Conservation (phyloP, 2,888 invertebrate species). For the Hypomecis atomaria region DNA sequence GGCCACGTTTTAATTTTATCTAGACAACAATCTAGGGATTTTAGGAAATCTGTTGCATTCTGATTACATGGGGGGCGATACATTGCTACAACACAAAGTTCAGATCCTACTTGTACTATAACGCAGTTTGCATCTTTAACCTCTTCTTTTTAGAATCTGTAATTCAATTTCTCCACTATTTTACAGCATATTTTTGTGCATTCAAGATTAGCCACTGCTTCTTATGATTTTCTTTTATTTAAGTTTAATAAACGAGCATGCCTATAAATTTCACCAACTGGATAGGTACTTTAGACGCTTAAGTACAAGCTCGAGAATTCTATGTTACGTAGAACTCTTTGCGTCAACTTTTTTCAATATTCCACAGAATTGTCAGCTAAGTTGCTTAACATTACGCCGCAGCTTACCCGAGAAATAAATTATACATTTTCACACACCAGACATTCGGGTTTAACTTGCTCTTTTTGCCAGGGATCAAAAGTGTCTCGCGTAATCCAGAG, state of each 20-base stretch:
- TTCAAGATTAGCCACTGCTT: too few species aligned
- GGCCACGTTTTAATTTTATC: background rate
- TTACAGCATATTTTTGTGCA: too few species aligned
- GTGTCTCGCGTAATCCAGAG: slow-evolving; percentile 13
- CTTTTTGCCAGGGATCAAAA: slow-evolving; percentile 36
- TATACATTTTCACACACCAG: slow-evolving; percentile 21
- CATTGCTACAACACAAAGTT: slow-evolving; percentile 3
- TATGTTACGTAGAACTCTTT: too few species aligned
- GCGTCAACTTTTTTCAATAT: background rate
- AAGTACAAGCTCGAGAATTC: too few species aligned
- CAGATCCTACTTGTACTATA: background rate
- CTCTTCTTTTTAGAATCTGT: background rate
- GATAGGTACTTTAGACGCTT: too few species aligned
- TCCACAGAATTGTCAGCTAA: background rate
- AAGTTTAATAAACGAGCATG: too few species aligned
- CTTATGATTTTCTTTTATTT: too few species aligned
- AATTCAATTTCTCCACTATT: too few species aligned
- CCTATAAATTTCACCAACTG: too few species aligned
- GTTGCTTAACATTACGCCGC: slow-evolving; percentile 6
- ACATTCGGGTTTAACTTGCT: slow-evolving; percentile 25
- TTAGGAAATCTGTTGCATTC: background rate
- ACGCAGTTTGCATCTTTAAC: slow-evolving; percentile 6
- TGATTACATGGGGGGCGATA: slow-evolving; percentile 2
- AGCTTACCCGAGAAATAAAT: slow-evolving; percentile 14
- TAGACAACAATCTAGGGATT: background rate